Evolutionary conservation across 2,888 invertebrate genomes (phyloP).

Genomic region (Conchocele bisecta): DNA sequence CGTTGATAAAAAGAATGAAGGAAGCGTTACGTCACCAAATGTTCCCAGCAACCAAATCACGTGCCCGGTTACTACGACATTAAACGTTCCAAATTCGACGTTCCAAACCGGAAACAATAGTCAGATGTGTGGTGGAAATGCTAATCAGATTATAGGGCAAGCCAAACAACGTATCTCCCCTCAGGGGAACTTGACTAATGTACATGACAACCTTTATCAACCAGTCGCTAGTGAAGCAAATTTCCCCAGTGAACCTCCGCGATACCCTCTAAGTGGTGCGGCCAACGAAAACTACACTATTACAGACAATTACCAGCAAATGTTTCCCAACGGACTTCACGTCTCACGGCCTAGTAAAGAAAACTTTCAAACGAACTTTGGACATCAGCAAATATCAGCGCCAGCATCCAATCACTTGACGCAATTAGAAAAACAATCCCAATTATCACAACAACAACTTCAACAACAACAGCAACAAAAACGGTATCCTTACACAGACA

Average conservation of each 20-base stretch:
- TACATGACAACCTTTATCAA: conserved; percentile 56
- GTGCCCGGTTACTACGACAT: too few relatives aligned
- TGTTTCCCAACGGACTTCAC: conserved; percentile 45
- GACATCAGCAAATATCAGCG: conserved; percentile 52
- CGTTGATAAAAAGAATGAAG: too few relatives aligned
- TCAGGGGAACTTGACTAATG: conserved; percentile 40
- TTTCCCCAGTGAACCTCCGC: conserved; percentile 51
- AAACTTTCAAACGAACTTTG: conserved; percentile 52
- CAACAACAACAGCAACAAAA: conserved; percentile 49
- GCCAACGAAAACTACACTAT: conserved; percentile 43
- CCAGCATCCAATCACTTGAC: conserved; percentile 56
- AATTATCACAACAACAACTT: too few relatives aligned
- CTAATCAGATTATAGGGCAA: conserved; percentile 48
- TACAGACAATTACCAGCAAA: conserved; percentile 51
- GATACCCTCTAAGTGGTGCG: conserved; percentile 38
- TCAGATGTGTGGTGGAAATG: conserved; percentile 29
- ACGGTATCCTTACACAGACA: conserved; percentile 50
- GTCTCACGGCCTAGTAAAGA: conserved; percentile 52
- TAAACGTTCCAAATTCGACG: too few relatives aligned
- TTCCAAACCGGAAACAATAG: neutral
- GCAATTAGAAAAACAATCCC: conserved; percentile 48
- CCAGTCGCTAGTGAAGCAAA: conserved; percentile 36
- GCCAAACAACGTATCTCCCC: conserved; percentile 52
- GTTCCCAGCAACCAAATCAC: too few relatives aligned
- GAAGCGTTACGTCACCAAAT: too few relatives aligned